phyloP scores from a whole-genome alignment of 2,888 invertebrate species.

The Nomada ferruginata region DNA sequence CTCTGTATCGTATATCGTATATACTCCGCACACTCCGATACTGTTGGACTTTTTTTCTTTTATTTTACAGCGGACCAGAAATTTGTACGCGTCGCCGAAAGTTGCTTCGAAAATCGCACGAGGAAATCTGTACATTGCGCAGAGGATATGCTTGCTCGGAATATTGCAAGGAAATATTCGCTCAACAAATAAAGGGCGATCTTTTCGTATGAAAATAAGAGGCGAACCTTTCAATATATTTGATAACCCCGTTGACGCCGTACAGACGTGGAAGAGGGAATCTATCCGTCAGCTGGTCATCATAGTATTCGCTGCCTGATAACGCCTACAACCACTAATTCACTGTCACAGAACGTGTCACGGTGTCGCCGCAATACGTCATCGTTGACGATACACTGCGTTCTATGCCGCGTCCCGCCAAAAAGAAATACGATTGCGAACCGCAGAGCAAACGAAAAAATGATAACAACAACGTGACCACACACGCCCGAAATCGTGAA shows the following conservation, averaged over 20 bases:
- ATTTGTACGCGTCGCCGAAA: no score
- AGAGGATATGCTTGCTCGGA: background rate
- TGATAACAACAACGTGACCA: background rate
- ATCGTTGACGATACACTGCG: constrained; percentile 35
- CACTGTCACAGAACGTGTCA: constrained; percentile 58
- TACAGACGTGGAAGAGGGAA: constrained; percentile 60
- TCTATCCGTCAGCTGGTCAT: constrained; percentile 80
- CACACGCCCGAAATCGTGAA: background rate
- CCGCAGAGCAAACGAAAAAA: background rate
- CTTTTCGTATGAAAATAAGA: background rate
- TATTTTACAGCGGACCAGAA: no score
- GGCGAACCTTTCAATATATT: constrained; percentile 75
- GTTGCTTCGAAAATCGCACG: no score
- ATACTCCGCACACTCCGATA: no score
- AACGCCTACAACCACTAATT: constrained; percentile 55
- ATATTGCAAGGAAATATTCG: background rate
- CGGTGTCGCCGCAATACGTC: constrained; percentile 50
- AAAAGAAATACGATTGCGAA: background rate
- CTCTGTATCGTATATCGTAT: no score
- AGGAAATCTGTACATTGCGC: background rate
- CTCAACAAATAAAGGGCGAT: background rate
- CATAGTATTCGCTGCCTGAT: constrained; percentile 61
- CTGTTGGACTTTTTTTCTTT: no score
- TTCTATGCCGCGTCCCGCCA: background rate
- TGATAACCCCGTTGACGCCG: constrained; percentile 70